phyloP scores from a whole-genome alignment of 2,113 vertebrate genomes.

The Junco hyemalis region DNA sequence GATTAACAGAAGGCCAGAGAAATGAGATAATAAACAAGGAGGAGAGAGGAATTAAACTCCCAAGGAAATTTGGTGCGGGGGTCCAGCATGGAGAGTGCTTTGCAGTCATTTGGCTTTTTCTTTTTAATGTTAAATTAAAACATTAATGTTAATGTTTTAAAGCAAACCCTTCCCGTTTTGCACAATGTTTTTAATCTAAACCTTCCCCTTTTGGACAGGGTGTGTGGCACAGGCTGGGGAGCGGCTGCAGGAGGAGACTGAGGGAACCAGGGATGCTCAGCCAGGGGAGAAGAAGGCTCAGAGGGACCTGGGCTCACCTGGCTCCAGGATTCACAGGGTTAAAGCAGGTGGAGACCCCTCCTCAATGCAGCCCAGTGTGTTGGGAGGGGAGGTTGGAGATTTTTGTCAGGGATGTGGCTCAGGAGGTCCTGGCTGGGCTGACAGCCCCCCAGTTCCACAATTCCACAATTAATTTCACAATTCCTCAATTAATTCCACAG shows the following conservation, averaged over 20 bases:
- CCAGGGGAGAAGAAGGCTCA: rapidly evolving
- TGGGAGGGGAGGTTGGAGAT: not conserved
- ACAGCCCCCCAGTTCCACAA: not conserved
- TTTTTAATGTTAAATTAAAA: not conserved
- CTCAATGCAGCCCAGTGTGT: rapidly evolving
- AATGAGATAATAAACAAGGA: not conserved
- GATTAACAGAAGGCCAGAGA: not conserved
- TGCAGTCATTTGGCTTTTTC: not conserved
- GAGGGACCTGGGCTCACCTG: not conserved
- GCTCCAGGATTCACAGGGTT: rapidly evolving
- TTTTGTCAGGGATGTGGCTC: not conserved
- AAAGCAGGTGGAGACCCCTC: rapidly evolving
- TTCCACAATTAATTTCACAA: no score
- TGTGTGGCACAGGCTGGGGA: not conserved
- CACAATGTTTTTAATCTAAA: not conserved
- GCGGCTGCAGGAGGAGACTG: not conserved
- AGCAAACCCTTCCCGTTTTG: not conserved
- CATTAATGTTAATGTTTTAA: not conserved
- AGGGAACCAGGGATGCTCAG: rapidly evolving
- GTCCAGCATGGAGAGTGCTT: not conserved
- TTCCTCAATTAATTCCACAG: not conserved
- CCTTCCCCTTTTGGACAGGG: no score
- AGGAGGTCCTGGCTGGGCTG: not conserved
- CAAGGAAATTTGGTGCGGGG: not conserved
- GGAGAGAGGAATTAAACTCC: not conserved